These are phyloP conservation scores for Bucorvus abyssinicus DNA, from an alignment of 2,797 vertebrate species.

Conservation along the genomic window DNA sequence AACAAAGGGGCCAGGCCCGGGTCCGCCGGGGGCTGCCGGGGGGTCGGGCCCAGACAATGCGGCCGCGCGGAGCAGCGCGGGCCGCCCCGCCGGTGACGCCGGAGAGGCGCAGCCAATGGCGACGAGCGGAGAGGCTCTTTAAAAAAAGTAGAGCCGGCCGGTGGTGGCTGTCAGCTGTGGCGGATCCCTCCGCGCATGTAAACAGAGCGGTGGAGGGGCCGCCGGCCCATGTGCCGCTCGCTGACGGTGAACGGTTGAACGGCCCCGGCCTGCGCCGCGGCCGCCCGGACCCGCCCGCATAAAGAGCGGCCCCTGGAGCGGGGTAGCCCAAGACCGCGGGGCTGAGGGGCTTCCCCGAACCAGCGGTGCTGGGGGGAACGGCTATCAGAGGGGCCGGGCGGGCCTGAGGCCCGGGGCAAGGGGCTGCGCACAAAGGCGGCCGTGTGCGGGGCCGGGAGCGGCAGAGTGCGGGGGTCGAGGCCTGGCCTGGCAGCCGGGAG, in stretches of 20 bases:
- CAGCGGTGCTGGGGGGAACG: not conserved
- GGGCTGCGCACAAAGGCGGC: not conserved
- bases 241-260: too few relatives aligned
- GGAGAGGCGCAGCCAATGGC: conserved; percentile 73
- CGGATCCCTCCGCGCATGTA: conserved; percentile 90
- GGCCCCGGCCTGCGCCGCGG: not conserved
- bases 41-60: conserved; percentile 7
- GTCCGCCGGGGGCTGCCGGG: not conserved
- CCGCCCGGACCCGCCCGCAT: not conserved
- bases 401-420: not conserved
- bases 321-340: too few relatives aligned
- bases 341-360: not conserved
- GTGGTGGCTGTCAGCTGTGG: conserved; percentile 87
- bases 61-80: not conserved
- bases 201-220: conserved; percentile 76
- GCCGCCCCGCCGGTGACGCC: not conserved
- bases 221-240: not conserved
- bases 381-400: too few relatives aligned
- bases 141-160: conserved; percentile 90
- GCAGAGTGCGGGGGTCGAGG: too few relatives aligned
- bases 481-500: not conserved
- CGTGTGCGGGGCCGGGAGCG: too few relatives aligned
- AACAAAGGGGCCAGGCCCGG: not conserved
- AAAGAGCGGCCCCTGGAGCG: not conserved
- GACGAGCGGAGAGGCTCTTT: conserved; percentile 85